Evolutionary conservation across 2,113 vertebrate genomes (phyloP), one percentile per base, ranked within the genome.

Genomic region (Guaruba guarouba): DNA sequence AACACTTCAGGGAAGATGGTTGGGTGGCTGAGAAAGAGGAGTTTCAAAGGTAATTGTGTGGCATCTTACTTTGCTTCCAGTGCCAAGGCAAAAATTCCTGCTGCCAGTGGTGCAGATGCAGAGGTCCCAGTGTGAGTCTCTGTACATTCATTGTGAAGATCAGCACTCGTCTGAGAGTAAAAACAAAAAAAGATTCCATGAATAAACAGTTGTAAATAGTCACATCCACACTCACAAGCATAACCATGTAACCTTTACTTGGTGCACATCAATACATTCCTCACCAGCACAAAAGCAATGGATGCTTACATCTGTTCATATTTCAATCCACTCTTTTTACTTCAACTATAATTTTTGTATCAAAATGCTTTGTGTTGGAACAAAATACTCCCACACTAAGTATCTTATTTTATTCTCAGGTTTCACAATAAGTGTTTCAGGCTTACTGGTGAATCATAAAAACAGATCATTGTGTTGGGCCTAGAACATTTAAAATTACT

Each of bases 101-200:
- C 99, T 82, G 99, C 99, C 97, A 99, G 96, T 0, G 99, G 99
- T 22, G 99, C 99, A 1, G 99, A 99, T 11, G 99, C 99, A 9
- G 99, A 99, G 5, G 99, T 99, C 31, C 99, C 99, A 0, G 99
- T 99, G 96, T 99, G 99, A 55, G 99, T 99, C 97, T 99, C 98
- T 11, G 99, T 99, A 93, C 99, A 99, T 92, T 99, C 98, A 1
- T 99, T 98, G 96, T 99, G 99, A 90, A 99, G 98, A 96, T 99
- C 99, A 6, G 99, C 99, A 5, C 99, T 99, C 2, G 99, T 99
- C 99, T 99, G 97, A 46, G 19, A 46, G 33, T 70, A 59, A 59
- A 81, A 62, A 17, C 2, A 71, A 61, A 39, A 31, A 31, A 20
- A 18, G n/a, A 41, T 1, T 63, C 24, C 29, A 28, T 67, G 33